These are phyloP conservation scores for Riparia riparia DNA, from an alignment of 2,113 vertebrate species.

Conservation along the genomic window DNA sequence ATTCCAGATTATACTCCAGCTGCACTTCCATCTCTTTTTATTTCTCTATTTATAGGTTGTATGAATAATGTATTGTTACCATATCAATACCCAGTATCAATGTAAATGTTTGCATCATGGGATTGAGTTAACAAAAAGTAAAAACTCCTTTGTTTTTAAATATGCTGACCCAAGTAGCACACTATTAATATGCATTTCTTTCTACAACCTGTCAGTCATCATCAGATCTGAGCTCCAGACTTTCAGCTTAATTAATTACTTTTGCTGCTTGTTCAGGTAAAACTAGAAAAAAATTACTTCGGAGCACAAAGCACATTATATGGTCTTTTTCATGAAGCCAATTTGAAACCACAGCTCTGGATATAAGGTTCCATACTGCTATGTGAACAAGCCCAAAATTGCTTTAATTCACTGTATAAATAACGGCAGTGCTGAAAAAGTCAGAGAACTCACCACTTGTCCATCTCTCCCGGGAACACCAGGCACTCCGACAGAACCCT, in stretches of 20 bases:
- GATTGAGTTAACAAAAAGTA: neutral
- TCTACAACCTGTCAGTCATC: neutral
- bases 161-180: neutral
- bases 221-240: neutral
- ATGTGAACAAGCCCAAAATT: neutral
- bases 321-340: neutral
- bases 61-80: neutral
- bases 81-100: neutral
- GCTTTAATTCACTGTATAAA: conserved; percentile 16
- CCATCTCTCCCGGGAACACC: conserved; percentile 89
- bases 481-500: conserved; percentile 89
- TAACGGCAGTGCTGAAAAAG: neutral
- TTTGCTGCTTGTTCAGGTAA: neutral
- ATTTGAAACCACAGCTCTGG: neutral
- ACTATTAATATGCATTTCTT: neutral
- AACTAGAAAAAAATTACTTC: neutral
- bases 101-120: accelerated
- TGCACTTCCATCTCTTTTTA: neutral
- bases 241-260: neutral
- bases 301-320: neutral
- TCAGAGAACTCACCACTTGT: conserved; percentile 85
- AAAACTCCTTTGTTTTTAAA: neutral
- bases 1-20: neutral
- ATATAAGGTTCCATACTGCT: neutral
- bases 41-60: neutral